Conservation (phyloP, 2,113 vertebrate species). For the Phrynosoma platyrhinos region DNA sequence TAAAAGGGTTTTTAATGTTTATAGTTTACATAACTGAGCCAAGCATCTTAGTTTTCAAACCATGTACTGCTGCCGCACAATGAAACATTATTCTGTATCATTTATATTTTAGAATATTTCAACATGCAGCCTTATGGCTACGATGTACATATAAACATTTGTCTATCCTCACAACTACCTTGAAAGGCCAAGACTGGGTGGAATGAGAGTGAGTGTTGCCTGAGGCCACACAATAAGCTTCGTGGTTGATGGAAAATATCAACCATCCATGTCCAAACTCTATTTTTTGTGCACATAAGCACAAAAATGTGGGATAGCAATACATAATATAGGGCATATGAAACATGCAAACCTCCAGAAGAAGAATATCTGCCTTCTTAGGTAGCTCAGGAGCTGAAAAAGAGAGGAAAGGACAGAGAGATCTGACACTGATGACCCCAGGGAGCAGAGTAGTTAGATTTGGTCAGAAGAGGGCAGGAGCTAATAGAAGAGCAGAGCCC, state of each 20-base stretch:
- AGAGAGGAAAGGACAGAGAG: background rate
- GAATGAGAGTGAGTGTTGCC: background rate
- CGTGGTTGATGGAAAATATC: background rate
- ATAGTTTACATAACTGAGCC: slow-evolving; percentile 11
- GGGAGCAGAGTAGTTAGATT: background rate
- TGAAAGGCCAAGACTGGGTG: background rate
- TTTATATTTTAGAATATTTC: slow-evolving; percentile 8
- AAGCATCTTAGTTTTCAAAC: background rate
- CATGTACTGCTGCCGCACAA: background rate
- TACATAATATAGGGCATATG: background rate
- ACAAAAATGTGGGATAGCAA: background rate
- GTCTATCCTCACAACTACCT: background rate
- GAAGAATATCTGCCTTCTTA: background rate
- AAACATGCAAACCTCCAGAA: rapidly evolving
- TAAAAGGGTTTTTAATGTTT: background rate
- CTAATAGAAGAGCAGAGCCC: background rate
- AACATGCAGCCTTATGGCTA: background rate
- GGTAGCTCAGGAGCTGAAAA: background rate
- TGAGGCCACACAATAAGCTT: slow-evolving; percentile 4
- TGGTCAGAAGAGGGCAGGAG: background rate
- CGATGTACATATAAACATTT: background rate
- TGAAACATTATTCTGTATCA: slow-evolving; percentile 9
- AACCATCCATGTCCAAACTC: background rate
- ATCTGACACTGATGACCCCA: background rate
- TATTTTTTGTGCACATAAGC: background rate